Base-by-base conservation (phyloP, 2,888 invertebrate genomes). In the Rhabditophanes sp. region DNA sequence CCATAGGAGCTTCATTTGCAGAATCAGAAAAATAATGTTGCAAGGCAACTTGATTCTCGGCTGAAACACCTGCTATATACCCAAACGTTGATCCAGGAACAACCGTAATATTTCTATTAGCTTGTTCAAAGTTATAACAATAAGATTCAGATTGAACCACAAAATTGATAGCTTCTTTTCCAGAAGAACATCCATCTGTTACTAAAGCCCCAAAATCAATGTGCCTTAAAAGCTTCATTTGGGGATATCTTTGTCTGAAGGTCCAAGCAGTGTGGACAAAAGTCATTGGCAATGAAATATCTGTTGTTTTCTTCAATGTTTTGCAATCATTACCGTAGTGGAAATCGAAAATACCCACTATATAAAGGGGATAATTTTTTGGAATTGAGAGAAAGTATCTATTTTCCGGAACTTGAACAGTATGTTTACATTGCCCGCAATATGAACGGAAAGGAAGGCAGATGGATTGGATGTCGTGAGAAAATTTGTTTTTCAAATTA, bases 251-350 rank as follows among this genome's bases (percentile, higher is more conserved):
- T 38, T 53, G 50, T 15, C 48, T 48, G 43, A 58, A 54, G 8
- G 58, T 58, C 48, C 52, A 54, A 21, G 52, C 44, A 7, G 59
- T 53, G 28, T 59, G 52, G 1, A 53, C 46, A 37, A 59, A 56
- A 5, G 59, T 56, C 48, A 59, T 47, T n/a, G 59, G 56, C 16
- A 56, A 44, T 1, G 50, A 44, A 30, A 59, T 50, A 34, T 50
- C 50, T 16, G 49, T 54, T 22, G 44, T 46, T n/a, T 43, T 27
- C 7, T 35, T 33, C 41, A 56, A 45, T 6, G 39, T 40, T 20
- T 56, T 42, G 38, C 58, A 58, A 11, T 37, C 42, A n/a, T 38
- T 35, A 2, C 56, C 56, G 26, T 39, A 40, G 38, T 56, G 56
- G 6, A 58, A 44, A 30, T 58, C 56, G 30, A 59, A 59, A 12